Evolutionary conservation across 1,140 invertebrate species (phyloP).

Genomic region (Gryon sp.): DNA sequence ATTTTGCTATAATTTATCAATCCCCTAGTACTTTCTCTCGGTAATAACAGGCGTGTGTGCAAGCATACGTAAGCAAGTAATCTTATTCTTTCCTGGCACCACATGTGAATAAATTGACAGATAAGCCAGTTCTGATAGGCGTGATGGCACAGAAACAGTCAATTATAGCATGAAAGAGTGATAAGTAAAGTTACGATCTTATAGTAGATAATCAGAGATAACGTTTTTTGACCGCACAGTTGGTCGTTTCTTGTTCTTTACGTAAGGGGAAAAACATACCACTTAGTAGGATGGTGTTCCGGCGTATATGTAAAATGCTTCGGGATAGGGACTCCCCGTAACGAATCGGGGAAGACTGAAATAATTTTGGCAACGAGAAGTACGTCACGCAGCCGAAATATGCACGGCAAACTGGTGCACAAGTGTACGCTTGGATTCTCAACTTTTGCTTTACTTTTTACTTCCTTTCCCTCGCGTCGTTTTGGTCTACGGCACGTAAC

Average conservation of each 20-base stretch:
- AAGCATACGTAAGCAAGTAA: constrained; percentile 3
- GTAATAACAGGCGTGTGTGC: constrained; percentile 33
- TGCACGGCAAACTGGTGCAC: constrained; percentile 33
- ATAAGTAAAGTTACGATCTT: constrained; percentile 23
- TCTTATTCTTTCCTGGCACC: constrained; percentile 21
- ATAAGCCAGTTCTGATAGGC: constrained; percentile 34
- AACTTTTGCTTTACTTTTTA: constrained; percentile 24
- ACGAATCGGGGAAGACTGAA: constrained; percentile 61
- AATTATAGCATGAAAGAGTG: constrained; percentile 35
- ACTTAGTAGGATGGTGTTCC: constrained; percentile 70
- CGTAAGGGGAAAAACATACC: constrained; percentile 75
- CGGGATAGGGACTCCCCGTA: constrained; percentile 61
- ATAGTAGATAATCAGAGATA: constrained; percentile 71
- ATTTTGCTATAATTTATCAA: constrained; percentile 58
- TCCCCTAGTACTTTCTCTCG: constrained; percentile 46
- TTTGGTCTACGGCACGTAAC: constrained; percentile 16
- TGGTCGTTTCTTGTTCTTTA: constrained; percentile 76
- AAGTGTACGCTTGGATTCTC: constrained; percentile 32
- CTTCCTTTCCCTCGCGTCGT: constrained; percentile 13
- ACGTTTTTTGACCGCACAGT: constrained; percentile 70
- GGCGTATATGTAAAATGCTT: constrained; percentile 65
- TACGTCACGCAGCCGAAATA: constrained; percentile 62
- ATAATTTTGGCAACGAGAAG: constrained; percentile 52
- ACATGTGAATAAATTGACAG: constrained; percentile 37
- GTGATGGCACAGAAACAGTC: constrained; percentile 38